Base-by-base conservation (phyloP, 2,797 vertebrate species). In the Varecia variegata region DNA sequence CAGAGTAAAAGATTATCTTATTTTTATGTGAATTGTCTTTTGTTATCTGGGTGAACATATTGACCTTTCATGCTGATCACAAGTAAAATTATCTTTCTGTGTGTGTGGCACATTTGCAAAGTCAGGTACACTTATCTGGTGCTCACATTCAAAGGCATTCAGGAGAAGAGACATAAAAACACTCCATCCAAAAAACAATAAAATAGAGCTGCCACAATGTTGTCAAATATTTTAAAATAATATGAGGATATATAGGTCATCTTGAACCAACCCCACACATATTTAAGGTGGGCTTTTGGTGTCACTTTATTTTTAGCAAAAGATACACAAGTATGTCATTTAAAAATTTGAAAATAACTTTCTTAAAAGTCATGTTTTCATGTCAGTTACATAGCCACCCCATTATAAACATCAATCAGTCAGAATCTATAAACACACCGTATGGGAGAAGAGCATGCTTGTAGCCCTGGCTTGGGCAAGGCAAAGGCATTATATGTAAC, bases 341-440 rank as follows among this genome's bases (percentile, higher is more conserved):
- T 76, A 89, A 68, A 97, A 70, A 84, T 45, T 73, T 76, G 50
- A 17, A 97, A 95, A 82, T 58, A 91, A n/a, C 13, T 89, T 87
- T 40, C n/a, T 85, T 68, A 35, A 88, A 92, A 54, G n/a, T 65
- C 80, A 96, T 93, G 14, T 32, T 93, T 96, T 65, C 65, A 65
- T 71, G 83, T 93, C 12, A 83, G 3, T 97, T 80, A 54, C 68
- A 71, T 40, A 30, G 73, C 90, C 50, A 87, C 13, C 8, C 3
- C 35, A 81, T 92, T 65, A 79, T 70, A 87, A 93, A 62, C 60
- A 62, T 62, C 60, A 58, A 7, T 86, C 45, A 76, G 11, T 92
- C 10, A 45, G 15, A 81, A 76, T n/a, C 11, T 87, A 7, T 60
- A 87, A 74, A 54, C 8, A 0, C 52, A 54, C 18, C 3, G 52